A percentile compares a stretch with the other conserved stretches of the same genome.
phyloP scores from a whole-genome alignment of 2,113 vertebrate genomes.

The Pangasianodon gigas region DNA sequence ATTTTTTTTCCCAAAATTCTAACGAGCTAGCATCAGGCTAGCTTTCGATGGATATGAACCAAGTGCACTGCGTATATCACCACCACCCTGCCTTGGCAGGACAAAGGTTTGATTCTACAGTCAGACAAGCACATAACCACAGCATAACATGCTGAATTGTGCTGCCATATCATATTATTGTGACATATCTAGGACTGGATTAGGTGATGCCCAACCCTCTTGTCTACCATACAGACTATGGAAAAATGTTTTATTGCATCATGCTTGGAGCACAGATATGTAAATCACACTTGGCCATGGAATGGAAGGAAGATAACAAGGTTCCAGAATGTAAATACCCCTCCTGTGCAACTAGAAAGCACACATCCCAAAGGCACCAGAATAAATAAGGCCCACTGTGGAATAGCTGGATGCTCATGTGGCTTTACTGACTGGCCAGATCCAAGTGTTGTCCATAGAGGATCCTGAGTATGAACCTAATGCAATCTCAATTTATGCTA shows the following conservation, averaged over 20 bases:
- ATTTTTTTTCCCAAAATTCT: not conserved
- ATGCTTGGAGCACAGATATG: not conserved
- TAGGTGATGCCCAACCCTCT: constrained; percentile 3
- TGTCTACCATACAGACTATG: not conserved
- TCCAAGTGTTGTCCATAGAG: not conserved
- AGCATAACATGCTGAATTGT: constrained; percentile 3
- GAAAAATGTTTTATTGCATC: not conserved
- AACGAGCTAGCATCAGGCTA: not conserved
- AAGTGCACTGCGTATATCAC: not conserved
- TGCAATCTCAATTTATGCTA: not conserved
- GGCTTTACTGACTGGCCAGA: not conserved
- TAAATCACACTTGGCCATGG: not conserved
- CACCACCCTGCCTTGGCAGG: not conserved
- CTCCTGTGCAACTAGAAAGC: not conserved
- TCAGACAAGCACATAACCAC: not conserved
- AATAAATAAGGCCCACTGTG: not conserved
- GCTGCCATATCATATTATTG: constrained; percentile 7
- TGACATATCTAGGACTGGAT: not conserved
- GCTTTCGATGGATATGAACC: not conserved
- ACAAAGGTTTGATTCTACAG: not conserved
- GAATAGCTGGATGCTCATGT: not conserved
- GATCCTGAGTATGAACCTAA: not conserved
- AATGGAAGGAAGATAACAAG: not conserved
- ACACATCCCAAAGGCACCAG: not conserved
- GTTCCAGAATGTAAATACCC: not conserved